These are phyloP conservation scores for Alaudala cheleensis DNA, from an alignment of 2,113 vertebrate species.

Conservation along the genomic window DNA sequence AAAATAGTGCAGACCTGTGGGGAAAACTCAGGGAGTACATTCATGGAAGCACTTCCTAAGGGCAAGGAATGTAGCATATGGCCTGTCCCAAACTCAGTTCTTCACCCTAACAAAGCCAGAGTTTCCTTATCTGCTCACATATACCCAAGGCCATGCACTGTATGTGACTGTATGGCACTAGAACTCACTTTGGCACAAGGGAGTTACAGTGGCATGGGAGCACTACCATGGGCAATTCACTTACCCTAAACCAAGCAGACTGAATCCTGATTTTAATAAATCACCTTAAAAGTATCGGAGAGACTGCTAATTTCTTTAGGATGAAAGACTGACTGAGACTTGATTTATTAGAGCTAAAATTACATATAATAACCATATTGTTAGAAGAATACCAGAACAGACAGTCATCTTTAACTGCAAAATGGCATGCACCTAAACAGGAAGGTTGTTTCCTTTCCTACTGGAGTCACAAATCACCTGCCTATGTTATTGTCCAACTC, in stretches of 20 bases:
- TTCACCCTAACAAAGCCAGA: not conserved
- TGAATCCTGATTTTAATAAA: not conserved
- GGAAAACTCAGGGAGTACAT: not conserved
- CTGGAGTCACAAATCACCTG: slow-evolving; percentile 6
- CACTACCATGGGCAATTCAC: not conserved
- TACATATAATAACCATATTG: not conserved
- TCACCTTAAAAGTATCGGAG: not conserved
- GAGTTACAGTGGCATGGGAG: not conserved
- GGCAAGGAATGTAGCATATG: not conserved
- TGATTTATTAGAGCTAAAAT: not conserved
- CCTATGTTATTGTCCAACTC: not conserved
- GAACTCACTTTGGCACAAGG: not conserved
- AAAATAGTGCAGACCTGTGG: not conserved
- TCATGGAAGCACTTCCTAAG: not conserved
- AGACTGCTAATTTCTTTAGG: not conserved
- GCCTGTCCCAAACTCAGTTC: not conserved
- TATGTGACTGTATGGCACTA: not conserved
- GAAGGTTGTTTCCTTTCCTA: not conserved
- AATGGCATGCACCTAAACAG: not conserved
- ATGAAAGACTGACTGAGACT: not conserved
- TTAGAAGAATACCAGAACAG: not conserved
- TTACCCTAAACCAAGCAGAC: not conserved
- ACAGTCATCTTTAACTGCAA: not conserved
- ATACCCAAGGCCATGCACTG: rapidly evolving
- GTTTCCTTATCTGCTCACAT: not conserved